Base-by-base conservation (phyloP, 2,113 vertebrate genomes). In the Diglossa brunneiventris region DNA sequence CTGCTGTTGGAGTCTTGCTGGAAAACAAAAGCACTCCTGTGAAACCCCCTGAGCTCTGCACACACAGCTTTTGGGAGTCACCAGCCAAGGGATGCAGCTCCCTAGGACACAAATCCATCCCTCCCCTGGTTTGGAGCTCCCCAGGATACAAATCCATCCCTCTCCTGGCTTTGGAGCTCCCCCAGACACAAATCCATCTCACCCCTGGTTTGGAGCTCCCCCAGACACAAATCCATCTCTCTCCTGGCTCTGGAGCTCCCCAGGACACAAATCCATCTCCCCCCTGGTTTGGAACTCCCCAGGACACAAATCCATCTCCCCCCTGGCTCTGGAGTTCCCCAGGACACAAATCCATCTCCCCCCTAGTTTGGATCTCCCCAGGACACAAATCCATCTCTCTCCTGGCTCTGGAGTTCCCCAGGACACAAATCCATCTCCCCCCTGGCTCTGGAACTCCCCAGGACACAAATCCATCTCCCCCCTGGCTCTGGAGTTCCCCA, bases 1-100 rank as follows among this genome's bases (percentile, higher is more conserved):
- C 98, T 98, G 98, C 97, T 98, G 86, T 97, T 98, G 49, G 98
- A 97, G 94, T 99, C 99, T 98, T 99, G 99, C 99, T 99, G 98
- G 85, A 97, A 98, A 94, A 95, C 31, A 31, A 83, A 92, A 96
- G 85, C 58, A 59, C 56, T 55, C 11, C 35, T 10, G 89, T 44
- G 61, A 68, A 89, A 62, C 46, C n/a, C n/a, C 10, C 50, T 8
- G 37, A 31, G 68, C 63, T 27, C 87, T 24, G 41, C 3, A 47
- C 44, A 5, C 0, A 4, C 44, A 15, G 23, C 26, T 42, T 6
- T 7, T 8, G 59, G 72, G 69, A 75, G 50, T 2, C 70, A 31
- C 19, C 64, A 82, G 58, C 49, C 28, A 37, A 33, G 24, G 61
- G 27, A 26, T 13, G 1, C 3, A 47, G 47, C 53, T 47, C 12